Conservation (phyloP, 1,140 invertebrate genomes). For the Microplitis mediator region DNA sequence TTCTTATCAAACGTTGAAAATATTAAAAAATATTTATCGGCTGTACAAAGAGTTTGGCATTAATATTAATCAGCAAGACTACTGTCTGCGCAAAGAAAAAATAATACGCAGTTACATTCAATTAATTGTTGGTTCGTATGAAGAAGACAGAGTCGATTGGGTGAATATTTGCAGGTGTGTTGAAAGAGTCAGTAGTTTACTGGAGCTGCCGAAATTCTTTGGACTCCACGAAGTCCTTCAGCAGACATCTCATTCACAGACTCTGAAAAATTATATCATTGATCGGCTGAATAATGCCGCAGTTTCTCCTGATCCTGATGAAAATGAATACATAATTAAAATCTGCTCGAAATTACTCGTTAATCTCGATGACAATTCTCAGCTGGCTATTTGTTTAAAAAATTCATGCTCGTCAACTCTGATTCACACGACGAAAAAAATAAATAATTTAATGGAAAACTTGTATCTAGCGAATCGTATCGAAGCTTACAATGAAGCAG, state of each 20-base stretch:
- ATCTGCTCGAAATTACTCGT: constrained; percentile 19
- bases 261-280: background rate
- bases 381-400: constrained; percentile 13
- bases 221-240: constrained; percentile 3
- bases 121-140: background rate
- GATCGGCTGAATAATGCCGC: background rate
- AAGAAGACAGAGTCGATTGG: background rate
- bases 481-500: constrained; percentile 18
- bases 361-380: constrained; percentile 6
- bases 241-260: background rate
- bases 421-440: background rate
- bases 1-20: constrained; percentile 30
- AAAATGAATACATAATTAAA: constrained; percentile 6
- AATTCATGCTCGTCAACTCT: constrained; percentile 6
- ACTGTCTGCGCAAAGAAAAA: constrained; percentile 34
- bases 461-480: background rate
- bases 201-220: constrained; percentile 5
- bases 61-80: constrained; percentile 33
- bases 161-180: background rate
- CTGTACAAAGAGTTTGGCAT: constrained; percentile 45
- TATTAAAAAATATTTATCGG: constrained; percentile 37
- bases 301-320: constrained; percentile 4
- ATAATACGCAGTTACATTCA: background rate
- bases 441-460: background rate
- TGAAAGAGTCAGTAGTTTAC: background rate